Evolutionary conservation across 2,797 vertebrate genomes (phyloP).

Genomic region (Typhlichthys eigenmanni): DNA sequence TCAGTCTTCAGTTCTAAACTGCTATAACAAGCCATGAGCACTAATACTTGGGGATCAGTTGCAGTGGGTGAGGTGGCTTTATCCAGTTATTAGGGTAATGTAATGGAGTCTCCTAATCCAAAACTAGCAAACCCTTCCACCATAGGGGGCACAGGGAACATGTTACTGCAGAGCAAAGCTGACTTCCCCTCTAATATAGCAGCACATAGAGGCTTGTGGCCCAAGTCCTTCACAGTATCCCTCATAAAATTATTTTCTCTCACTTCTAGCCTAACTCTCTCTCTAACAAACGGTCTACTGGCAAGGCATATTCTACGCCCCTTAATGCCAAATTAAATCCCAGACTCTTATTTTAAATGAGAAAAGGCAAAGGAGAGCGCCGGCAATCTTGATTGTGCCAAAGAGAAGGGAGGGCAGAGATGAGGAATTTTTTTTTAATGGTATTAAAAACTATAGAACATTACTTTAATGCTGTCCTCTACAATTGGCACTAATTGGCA

Average conservation of each 20-base stretch:
- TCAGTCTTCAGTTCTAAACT: constrained; percentile 69
- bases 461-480: constrained; percentile 78
- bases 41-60: constrained; percentile 76
- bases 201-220: constrained; percentile 69
- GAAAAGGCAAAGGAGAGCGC: constrained; percentile 73
- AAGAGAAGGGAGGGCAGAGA: constrained; percentile 58
- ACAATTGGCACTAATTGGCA: constrained; percentile 86
- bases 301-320: constrained; percentile 75
- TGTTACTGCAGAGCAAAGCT: constrained; percentile 71
- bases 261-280: constrained; percentile 56
- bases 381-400: constrained; percentile 78
- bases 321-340: constrained; percentile 83
- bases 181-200: constrained; percentile 71
- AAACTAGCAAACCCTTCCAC: constrained; percentile 73
- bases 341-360: constrained; percentile 81
- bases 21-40: constrained; percentile 69
- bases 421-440: constrained; percentile 75
- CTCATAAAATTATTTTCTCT: constrained; percentile 82
- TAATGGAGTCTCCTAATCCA: constrained; percentile 80
- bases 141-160: constrained; percentile 75
- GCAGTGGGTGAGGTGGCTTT: constrained; percentile 76
- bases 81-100: constrained; percentile 81
- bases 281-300: constrained; percentile 73
- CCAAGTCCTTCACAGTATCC: constrained; percentile 83
- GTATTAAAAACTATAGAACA: constrained; percentile 81